These are phyloP conservation scores for Petromus typicus DNA, from an alignment of 2,113 vertebrate species.

Conservation along the genomic window DNA sequence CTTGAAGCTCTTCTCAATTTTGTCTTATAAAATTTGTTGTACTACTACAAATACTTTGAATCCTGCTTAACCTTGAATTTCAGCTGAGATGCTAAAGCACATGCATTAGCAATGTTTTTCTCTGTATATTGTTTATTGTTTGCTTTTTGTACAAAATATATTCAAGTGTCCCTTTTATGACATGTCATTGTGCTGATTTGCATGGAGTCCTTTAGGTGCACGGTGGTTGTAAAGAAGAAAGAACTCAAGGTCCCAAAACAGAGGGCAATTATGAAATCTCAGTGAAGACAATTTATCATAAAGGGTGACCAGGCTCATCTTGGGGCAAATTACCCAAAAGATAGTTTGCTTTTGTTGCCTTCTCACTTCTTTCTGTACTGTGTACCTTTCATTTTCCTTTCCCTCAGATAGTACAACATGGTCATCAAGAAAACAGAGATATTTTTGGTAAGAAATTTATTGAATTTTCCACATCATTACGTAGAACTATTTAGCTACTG, in stretches of 20 bases:
- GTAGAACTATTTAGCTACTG: neutral
- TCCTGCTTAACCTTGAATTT: conserved; percentile 28
- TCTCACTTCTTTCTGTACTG: neutral
- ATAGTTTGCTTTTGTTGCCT: neutral
- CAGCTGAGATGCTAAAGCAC: neutral
- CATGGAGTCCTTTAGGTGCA: neutral
- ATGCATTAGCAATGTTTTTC: neutral
- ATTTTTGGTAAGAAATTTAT: neutral
- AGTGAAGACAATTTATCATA: neutral
- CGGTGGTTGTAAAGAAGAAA: conserved; percentile 21
- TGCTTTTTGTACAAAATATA: neutral
- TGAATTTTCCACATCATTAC: neutral
- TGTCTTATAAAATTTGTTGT: neutral
- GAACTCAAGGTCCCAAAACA: neutral
- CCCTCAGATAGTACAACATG: neutral
- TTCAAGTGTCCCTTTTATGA: neutral
- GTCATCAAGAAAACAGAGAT: neutral
- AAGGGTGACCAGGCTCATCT: neutral
- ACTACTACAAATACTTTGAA: conserved; percentile 9
- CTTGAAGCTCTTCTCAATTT: neutral
- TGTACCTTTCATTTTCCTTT: neutral
- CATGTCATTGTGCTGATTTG: neutral
- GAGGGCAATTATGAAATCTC: neutral
- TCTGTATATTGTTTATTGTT: neutral
- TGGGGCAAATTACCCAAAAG: neutral